Percentiles rank a stretch among this genome's conserved stretches.
These are phyloP conservation scores for Bombus vancouverensis DNA, from an alignment of 1,140 invertebrate genomes.

Conservation along the genomic window DNA sequence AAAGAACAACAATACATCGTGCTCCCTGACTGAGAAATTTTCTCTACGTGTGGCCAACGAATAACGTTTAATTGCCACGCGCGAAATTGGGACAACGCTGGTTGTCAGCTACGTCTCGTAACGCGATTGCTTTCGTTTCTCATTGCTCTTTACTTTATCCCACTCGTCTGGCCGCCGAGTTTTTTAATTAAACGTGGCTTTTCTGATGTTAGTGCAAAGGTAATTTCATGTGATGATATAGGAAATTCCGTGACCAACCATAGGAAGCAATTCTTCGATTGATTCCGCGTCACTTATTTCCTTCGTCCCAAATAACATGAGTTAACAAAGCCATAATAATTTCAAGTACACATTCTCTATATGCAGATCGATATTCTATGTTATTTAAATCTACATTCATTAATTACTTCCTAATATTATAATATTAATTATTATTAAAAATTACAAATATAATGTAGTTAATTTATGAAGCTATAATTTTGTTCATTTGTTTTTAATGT, in stretches of 20 bases:
- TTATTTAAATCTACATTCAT: neutral
- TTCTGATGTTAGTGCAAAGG: slow-evolving; percentile 4
- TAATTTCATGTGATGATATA: slow-evolving; percentile 54
- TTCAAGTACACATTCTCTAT: neutral
- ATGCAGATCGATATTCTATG: neutral
- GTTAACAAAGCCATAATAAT: too few relatives aligned
- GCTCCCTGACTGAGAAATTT: slow-evolving; percentile 64
- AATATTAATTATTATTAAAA: too few relatives aligned
- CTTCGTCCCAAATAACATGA: neutral
- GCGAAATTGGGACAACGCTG: slow-evolving; percentile 66
- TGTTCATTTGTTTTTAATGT: too few relatives aligned
- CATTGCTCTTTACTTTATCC: slow-evolving; percentile 48
- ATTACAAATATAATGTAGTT: too few relatives aligned
- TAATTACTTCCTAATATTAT: too few relatives aligned
- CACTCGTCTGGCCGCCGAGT: slow-evolving; percentile 31
- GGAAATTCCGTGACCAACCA: slow-evolving; percentile 21
- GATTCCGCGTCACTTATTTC: neutral
- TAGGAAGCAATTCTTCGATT: neutral
- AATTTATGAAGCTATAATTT: too few relatives aligned
- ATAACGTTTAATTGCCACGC: slow-evolving; percentile 72
- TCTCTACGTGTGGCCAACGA: slow-evolving; percentile 53
- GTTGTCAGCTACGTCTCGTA: slow-evolving; percentile 54
- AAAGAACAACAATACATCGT: slow-evolving; percentile 50
- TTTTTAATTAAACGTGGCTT: slow-evolving; percentile 65
- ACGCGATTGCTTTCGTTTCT: slow-evolving; percentile 68